Base-by-base conservation (phyloP, 2,113 vertebrate genomes). In the Callospermophilus lateralis region DNA sequence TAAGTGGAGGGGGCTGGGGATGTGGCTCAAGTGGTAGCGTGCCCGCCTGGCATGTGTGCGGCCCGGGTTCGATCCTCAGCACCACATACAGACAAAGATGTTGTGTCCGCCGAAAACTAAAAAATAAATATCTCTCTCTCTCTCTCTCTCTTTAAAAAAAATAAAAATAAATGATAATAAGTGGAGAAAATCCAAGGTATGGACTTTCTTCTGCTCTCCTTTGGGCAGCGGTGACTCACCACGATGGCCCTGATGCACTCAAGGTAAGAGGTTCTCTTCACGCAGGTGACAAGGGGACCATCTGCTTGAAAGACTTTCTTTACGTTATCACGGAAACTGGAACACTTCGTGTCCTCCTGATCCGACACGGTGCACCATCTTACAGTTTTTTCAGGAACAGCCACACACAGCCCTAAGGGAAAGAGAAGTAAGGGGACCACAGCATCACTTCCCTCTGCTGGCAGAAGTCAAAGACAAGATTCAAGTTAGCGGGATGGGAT, bases 201-300 rank as follows among this genome's bases (percentile, higher is more conserved):
- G n/a, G 19, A 32, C 26, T 95, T 81, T 34, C 80, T 84, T 90
- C 37, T 2, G 22, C 13, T 89, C 9, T 81, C 34, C 34, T 61
- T 77, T 10, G 26, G 76, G 16, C 72, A 87, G n/a, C 6, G 15
- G 37, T n/a, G 73, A 97, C 98, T 98, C 98, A 99, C 99, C 65
- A 84, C 37, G 28, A 99, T 99, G 95, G 98, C 98, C 84, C 51
- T 79, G 68, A 99, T 96, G 96, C 99, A 99, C 1, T 98, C 98
- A 0, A 85, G 77, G 87, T 96, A 94, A 0, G 93, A 97, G 7
- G 48, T 16, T 97, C 84, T 98, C 96, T 86, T 93, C 92, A 98
- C 67, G 65, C 99, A 99, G 2, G 0, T 12, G 39, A 99, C 16
- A 0, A 51, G 30, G n/a, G 97, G 94, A 19, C 53, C 92, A 16